Evolutionary conservation across 2,888 invertebrate genomes (phyloP), one percentile per base, ranked within the genome.

Genomic region (Harpalus rubripes): DNA sequence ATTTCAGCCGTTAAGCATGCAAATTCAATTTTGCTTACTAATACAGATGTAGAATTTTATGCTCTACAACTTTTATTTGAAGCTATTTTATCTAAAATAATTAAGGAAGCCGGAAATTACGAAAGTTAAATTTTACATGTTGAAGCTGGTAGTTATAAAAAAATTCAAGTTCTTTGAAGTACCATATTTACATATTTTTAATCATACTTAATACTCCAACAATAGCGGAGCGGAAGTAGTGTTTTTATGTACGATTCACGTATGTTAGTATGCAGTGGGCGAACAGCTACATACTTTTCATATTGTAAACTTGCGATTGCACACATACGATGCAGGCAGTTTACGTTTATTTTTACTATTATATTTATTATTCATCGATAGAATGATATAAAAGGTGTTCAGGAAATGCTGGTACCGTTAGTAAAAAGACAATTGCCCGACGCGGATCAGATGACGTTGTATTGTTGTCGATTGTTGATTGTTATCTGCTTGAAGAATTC

Each of bases 331-430:
- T 68, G 39, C 44, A 15, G 41, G 41, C 16, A 52, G 44, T 41
- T 16, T 44, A 74, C 44, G 39, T 68, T 68, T 59, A 58, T 58
- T 80, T 80, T 80, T 80, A 61, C 61, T 80, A 80, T 41, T 16
- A 80, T 80, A 80, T 80, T 80, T 80, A 80, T 80, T 80, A 80
- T 80, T 59, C 80, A 80, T 16, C 39, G 80, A 80, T 80, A 80
- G 41, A 61, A 41, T 80, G 80, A 80, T 80, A 84, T 78, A 84
- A 61, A 84, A 84, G 76, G 84, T 84, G 84, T 84, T 65, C 84
- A 61, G 84, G 84, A 84, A 84, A 84, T 84, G 78, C 63, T 16
- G 76, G 78, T 84, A 84, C 84, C 84, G 84, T 84, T 84, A 84
- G 59, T 63, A 84, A 84, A 78, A 84, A 84, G 82, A 82, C 82